Evolutionary conservation across 2,113 vertebrate species (phyloP), one percentile per base, ranked within the genome.

Genomic region (Panthera tigris): DNA sequence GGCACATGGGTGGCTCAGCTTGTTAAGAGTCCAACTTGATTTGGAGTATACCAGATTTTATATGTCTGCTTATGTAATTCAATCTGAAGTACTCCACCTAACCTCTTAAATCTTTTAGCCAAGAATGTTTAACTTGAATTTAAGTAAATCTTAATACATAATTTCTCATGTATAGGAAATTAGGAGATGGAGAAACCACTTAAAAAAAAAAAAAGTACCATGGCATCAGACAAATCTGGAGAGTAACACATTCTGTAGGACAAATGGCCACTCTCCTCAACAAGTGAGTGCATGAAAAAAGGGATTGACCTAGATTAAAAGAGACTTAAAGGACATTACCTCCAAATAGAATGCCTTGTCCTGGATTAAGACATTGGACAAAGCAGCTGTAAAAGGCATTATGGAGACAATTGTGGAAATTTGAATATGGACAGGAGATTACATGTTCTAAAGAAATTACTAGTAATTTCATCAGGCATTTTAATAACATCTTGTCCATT

Each of bases 401-500:
- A 41, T 90, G 52, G 36, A 86, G 57, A 87, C 66, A 94, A 92
- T 5, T 27, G 41, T 94, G 31, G 39, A 91, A 71, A 94, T 96
- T 94, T 87, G 27, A 87, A 79, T 90, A 57, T 91, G 85, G 90
- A 90, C 73, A 73, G 13, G 41, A n/a, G 92, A 94, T 97, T 87
- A 57, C 66, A 19, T 83, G 36, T 36, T 82, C 90, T 57, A 90
- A 97, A 97, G 76, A 83, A 94, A 95, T 84, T 45, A 86, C 29
- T 48, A 83, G 16, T 97, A 84, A 96, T 90, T 93, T 86, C 55
- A 45, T 87, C 50, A 79, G 63, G 63, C 68, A 94, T 71, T 91
- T 76, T 74, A 74, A 84, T 96, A 97, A 95, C 63, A 90, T 76
- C 94, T 90, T 96, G 80, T 76, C 66, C 39, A 50, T 36, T 78